A percentile compares a stretch with the other conserved stretches of the same genome.
phyloP scores from a whole-genome alignment of 2,888 invertebrate species.

The Drosophila glabriapex region DNA sequence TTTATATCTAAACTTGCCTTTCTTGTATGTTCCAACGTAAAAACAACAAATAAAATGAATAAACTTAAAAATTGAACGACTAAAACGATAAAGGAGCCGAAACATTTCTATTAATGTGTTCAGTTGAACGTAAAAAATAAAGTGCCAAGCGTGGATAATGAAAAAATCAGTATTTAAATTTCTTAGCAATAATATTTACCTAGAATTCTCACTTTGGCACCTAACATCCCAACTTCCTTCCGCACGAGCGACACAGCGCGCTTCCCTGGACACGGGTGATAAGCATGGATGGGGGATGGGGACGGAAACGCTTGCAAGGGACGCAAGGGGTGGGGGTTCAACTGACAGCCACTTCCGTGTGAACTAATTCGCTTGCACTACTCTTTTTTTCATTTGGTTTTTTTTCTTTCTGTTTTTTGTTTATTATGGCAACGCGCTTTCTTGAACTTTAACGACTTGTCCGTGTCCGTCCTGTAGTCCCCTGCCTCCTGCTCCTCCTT shows the following conservation, averaged over 20 bases:
- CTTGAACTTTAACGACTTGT: conserved; percentile 58
- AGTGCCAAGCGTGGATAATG: conserved; percentile 45
- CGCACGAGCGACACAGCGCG: conserved; percentile 57
- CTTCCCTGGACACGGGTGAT: conserved; percentile 23
- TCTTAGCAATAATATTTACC: conserved; percentile 77
- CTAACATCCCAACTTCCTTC: conserved; percentile 55
- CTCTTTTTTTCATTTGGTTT: conserved; percentile 49
- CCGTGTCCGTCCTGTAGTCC: conserved; percentile 14
- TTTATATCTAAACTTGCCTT: neutral
- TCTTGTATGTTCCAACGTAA: neutral
- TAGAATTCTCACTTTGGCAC: conserved; percentile 76
- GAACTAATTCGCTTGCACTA: conserved; percentile 77
- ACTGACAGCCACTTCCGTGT: conserved; percentile 72
- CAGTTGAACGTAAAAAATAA: conserved; percentile 18
- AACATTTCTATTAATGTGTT: conserved; percentile 54
- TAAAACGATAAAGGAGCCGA: conserved; percentile 26
- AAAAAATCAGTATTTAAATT: conserved; percentile 77
- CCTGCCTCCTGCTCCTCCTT: conserved; percentile 5
- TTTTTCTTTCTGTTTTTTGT: neutral
- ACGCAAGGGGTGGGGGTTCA: neutral
- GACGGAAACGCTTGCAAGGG: neutral
- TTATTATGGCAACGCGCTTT: conserved; percentile 58
- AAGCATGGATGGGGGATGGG: neutral
- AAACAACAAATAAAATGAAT: neutral
- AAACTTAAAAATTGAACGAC: conserved; percentile 3